Percentiles rank a stretch among this genome's conserved stretches.
phyloP scores from a whole-genome alignment of 2,888 invertebrate species.

The Lithophane ornitopus region DNA sequence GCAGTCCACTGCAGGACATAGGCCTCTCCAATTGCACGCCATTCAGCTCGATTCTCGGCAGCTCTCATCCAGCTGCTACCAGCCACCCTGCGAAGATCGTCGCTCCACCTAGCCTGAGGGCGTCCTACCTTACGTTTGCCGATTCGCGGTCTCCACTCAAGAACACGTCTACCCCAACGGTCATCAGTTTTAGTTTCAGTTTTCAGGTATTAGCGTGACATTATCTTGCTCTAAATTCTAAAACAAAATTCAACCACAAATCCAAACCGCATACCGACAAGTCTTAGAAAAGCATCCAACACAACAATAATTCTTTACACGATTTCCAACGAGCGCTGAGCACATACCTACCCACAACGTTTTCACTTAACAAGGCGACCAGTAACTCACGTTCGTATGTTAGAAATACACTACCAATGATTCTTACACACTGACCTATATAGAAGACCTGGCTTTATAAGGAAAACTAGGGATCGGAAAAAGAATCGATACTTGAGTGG shows the following conservation, averaged over 20 bases:
- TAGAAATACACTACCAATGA: slow-evolving; percentile 27
- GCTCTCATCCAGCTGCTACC: too few relatives aligned
- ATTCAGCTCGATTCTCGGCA: too few relatives aligned
- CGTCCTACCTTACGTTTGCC: too few relatives aligned
- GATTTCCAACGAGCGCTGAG: slow-evolving; percentile 72
- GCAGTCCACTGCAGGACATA: too few relatives aligned
- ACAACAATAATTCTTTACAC: slow-evolving; percentile 65
- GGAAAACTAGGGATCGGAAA: slow-evolving; percentile 35
- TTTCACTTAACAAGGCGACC: slow-evolving; percentile 77
- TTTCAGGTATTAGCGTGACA: neutral
- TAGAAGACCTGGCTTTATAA: slow-evolving; percentile 12
- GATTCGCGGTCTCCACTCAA: too few relatives aligned
- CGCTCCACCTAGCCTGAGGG: too few relatives aligned
- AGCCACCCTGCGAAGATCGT: too few relatives aligned
- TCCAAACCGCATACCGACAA: slow-evolving; percentile 46
- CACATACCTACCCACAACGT: slow-evolving; percentile 63
- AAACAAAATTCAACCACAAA: slow-evolving; percentile 24
- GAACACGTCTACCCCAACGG: too few relatives aligned
- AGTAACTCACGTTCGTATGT: slow-evolving; percentile 61
- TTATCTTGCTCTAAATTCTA: neutral
- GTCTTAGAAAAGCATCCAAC: slow-evolving; percentile 57
- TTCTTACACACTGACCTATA: slow-evolving; percentile 55
- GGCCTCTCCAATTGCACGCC: too few relatives aligned
- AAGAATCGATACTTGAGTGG: slow-evolving; percentile 22
- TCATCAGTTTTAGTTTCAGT: too few relatives aligned